Base-by-base conservation (phyloP, 2,797 vertebrate species). In the Centroberyx gerrardi region DNA sequence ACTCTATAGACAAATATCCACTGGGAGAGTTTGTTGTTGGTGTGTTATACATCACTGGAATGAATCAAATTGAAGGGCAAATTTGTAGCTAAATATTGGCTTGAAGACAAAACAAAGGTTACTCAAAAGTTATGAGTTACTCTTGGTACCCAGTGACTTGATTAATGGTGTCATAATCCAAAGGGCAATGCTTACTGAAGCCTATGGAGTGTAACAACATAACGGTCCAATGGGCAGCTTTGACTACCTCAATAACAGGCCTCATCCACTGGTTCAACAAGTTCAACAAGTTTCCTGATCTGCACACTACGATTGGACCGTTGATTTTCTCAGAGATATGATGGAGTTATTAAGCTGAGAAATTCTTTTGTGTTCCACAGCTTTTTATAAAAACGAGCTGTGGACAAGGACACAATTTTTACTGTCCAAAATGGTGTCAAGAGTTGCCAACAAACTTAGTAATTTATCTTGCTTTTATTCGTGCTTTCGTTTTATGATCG, bases 381-480 rank as follows among this genome's bases (percentile, higher is more conserved):
- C n/a, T 81, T 85, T 74, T 62, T 31, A 81, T 77, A 80, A 65
- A 76, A 84, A 76, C 79, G 48, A 83, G 54, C 66, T 82, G 74
- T 58, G 63, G 78, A 93, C 76, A 86, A 70, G 76, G 67, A 85
- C 74, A 71, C 62, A 72, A 62, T 84, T 70, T 51, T 59, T 80
- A 63, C 87, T 83, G 78, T 91, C 80, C 89, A 91, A 85, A 73
- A 64, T 65, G 74, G 72, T 82, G 73, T 90, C 67, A 84, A 80
- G 59, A 62, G 29, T 65, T 83, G 87, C 86, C 90, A 91, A 79
- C 83, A 84, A 76, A 81, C 81, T 72, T 72, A 74, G 82, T 90
- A 80, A 90, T 90, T 61, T 88, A 86, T 90, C 68, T 87, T 83
- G 89, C 76, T 92, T 87, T 91, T 89, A 90, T 92, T 92, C 75